These are phyloP conservation scores for Elmis aenea DNA, from an alignment of 2,888 invertebrate genomes.

Conservation along the genomic window DNA sequence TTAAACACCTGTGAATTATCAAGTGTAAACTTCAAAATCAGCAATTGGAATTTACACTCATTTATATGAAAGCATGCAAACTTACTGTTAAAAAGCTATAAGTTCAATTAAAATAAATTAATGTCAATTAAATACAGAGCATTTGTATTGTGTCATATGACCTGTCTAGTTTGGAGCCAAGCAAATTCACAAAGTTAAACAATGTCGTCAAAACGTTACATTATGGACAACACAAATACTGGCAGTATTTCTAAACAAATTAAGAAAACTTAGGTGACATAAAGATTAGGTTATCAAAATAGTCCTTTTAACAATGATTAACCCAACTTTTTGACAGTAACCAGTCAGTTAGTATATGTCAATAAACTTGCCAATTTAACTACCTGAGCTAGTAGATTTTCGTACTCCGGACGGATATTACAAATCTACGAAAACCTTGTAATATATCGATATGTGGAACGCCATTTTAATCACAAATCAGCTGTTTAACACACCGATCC, in stretches of 20 bases:
- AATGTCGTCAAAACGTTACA: no score
- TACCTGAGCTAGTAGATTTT: slow-evolving; percentile 9
- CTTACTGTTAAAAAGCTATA: slow-evolving; percentile 16
- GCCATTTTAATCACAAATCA: slow-evolving; percentile 42
- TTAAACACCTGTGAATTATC: neutral
- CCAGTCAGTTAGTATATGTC: neutral
- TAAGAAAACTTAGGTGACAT: no score
- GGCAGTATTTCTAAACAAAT: no score
- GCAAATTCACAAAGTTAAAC: no score
- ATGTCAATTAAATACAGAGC: slow-evolving; percentile 31
- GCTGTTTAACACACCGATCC: slow-evolving; percentile 39
- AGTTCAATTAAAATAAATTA: slow-evolving; percentile 34
- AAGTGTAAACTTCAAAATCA: neutral
- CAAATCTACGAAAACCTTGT: neutral
- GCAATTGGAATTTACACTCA: slow-evolving; percentile 13
- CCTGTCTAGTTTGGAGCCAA: slow-evolving; percentile 13
- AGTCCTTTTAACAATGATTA: slow-evolving; percentile 17
- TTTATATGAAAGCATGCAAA: slow-evolving; percentile 14
- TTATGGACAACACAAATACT: no score
- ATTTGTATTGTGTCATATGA: slow-evolving; percentile 23
- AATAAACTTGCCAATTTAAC: neutral
- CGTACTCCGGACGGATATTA: neutral
- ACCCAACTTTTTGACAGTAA: slow-evolving; percentile 24
- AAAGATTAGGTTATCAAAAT: no score
- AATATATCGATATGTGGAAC: slow-evolving; percentile 24